A percentile compares a stretch with the other conserved stretches of the same genome.
Evolutionary conservation across 2,113 vertebrate genomes (phyloP).

Genomic region (Dromas ardeola): DNA sequence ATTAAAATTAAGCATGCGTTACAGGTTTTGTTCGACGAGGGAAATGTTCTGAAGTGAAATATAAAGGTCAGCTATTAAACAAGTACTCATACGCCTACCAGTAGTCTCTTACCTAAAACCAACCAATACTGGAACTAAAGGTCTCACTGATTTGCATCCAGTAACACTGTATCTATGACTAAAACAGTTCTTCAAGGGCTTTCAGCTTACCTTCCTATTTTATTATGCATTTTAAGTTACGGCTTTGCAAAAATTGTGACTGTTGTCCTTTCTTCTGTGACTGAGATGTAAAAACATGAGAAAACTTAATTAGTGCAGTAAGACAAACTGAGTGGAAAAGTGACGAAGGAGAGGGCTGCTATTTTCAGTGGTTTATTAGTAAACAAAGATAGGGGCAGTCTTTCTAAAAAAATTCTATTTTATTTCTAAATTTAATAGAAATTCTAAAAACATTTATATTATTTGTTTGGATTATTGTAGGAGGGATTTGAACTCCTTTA

Average conservation of each 20-base stretch:
- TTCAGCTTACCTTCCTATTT: constrained; percentile 85
- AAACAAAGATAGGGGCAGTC: background rate
- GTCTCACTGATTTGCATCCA: background rate
- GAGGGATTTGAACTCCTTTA: background rate
- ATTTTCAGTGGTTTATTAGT: background rate
- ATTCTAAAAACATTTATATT: background rate
- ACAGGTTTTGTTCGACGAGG: background rate
- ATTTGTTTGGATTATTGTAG: background rate
- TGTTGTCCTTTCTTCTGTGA: constrained; percentile 91
- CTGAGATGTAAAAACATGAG: constrained; percentile 70
- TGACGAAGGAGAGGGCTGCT: background rate
- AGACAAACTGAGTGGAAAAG: background rate
- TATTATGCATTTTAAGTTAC: constrained; percentile 92
- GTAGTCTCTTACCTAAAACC: background rate
- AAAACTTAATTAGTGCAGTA: constrained; percentile 11
- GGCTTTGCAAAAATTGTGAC: constrained; percentile 90
- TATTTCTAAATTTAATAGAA: background rate
- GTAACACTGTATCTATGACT: background rate
- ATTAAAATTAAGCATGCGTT: background rate
- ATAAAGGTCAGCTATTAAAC: background rate
- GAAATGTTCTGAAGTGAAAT: background rate
- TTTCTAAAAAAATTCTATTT: background rate
- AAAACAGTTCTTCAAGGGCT: background rate
- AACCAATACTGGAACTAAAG: background rate
- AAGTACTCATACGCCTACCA: background rate